A percentile compares a stretch with the other conserved stretches of the same genome.
Evolutionary conservation across 2,888 invertebrate genomes (phyloP).

Genomic region (Trilocha varians): DNA sequence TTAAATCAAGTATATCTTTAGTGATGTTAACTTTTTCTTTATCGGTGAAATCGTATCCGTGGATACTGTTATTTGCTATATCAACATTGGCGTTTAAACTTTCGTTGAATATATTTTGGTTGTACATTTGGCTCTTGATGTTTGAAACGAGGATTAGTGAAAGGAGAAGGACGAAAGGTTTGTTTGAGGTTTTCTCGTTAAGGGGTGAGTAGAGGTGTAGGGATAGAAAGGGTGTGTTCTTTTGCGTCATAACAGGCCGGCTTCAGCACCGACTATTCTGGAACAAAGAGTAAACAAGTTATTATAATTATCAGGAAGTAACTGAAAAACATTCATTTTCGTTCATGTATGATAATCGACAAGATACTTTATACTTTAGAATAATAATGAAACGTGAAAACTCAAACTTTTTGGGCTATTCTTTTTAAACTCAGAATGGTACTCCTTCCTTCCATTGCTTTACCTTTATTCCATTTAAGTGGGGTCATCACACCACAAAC

Average conservation of each 20-base stretch:
- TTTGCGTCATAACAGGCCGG: slow-evolving; percentile 64
- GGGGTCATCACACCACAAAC: no score
- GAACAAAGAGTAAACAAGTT: slow-evolving; percentile 15
- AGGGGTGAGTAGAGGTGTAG: slow-evolving; percentile 49
- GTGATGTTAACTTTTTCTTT: not conserved
- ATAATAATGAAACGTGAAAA: no score
- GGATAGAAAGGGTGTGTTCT: slow-evolving; percentile 34
- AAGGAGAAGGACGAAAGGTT: slow-evolving; percentile 34
- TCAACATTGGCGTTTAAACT: slow-evolving; percentile 11
- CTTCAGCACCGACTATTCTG: slow-evolving; percentile 47
- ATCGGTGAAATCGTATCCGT: not conserved
- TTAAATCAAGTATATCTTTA: not conserved
- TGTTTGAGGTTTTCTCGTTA: slow-evolving; percentile 42
- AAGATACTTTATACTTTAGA: no score
- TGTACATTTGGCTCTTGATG: slow-evolving; percentile 40
- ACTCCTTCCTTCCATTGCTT: no score
- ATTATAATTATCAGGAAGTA: no score
- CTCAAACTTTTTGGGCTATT: no score
- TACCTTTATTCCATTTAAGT: no score
- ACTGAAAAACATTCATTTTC: no score
- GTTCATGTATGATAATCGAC: no score
- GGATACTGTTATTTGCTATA: not conserved
- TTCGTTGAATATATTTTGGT: slow-evolving; percentile 13
- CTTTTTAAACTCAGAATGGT: no score
- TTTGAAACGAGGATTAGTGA: slow-evolving; percentile 33